Evolutionary conservation across 2,888 invertebrate genomes (phyloP), one percentile per base, ranked within the genome.

Genomic region (Lochmaea crataegi): DNA sequence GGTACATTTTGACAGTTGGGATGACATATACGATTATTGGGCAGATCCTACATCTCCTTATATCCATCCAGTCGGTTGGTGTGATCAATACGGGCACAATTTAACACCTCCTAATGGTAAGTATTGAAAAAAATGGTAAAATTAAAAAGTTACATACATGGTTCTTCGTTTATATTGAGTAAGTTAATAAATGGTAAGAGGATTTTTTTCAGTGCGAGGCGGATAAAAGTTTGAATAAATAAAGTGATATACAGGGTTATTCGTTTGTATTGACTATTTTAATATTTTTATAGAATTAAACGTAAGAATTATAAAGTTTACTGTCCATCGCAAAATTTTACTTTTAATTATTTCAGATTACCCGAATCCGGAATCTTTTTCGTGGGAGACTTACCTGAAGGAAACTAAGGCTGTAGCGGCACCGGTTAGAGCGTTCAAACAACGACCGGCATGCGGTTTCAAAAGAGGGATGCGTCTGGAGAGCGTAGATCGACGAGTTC

Each of bases 1-100:
- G 56, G 91, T 98, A 70, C 96, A 96, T 87, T 97, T 98, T 86
- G 98, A 98, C 89, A 95, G 96, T 79, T 97, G 97, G 97, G 96
- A 96, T 85, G 94, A 95, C 84, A 93, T 94, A 82, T 97, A 96
- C 83, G 97, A 98, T 88, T 96, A 95, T 87, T 98, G 98, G 97
- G 94, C 95, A 10, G 96, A 97, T 82, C 93, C 94, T 11, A 92
- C 92, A 66, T 96, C 96, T 0, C 96, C 97, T 0, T 95, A 95
- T 84, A 95, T 98, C 76, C 97, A 96, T 89, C 96, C 96, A 0
- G 94, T 97, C 12, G 96, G 96, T 68, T 97, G 96, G 96, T 97
- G 97, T 81, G 91, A 94, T 82, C 92, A 94, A 80, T 93, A 94
- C 82, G 93, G 92, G 6, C 91, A 93, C 76, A 90, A 90, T 68